Percentiles rank a stretch among this genome's conserved stretches.
phyloP scores from a whole-genome alignment of 30 jellyfish, hydroid and myxozoan genomes.

The Pseudorhiza aurosa region DNA sequence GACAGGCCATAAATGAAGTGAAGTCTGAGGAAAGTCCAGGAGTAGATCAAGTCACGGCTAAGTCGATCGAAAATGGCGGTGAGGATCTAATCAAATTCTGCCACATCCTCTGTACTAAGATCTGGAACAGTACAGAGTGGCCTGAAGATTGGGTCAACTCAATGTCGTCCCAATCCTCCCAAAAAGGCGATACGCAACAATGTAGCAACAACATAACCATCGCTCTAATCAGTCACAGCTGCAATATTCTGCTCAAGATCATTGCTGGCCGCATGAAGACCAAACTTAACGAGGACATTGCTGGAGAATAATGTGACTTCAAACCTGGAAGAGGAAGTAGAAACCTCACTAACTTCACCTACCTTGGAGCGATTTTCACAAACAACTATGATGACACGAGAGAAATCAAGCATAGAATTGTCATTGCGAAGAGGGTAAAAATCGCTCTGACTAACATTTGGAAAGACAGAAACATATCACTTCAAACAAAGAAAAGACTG shows the following conservation, averaged over 20 bases:
- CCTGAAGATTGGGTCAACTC: constrained; percentile 55
- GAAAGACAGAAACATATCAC: no score
- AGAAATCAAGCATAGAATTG: no score
- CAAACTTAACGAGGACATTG: neutral
- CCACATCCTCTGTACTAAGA: constrained; percentile 28
- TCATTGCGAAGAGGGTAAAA: no score
- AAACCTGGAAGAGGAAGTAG: constrained; percentile 15
- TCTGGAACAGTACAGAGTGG: constrained; percentile 24
- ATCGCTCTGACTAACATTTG: no score
- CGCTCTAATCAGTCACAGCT: constrained; percentile 29
- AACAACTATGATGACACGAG: no score
- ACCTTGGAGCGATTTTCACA: no score
- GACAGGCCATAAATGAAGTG: constrained; percentile 38
- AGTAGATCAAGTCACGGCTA: constrained; percentile 27
- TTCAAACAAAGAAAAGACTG: no score
- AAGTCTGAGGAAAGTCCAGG: constrained; percentile 26
- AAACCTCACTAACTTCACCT: no score
- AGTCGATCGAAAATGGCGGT: constrained; percentile 1
- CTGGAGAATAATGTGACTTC: constrained; percentile 40
- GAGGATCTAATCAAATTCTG: neutral
- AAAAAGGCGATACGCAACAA: constrained; percentile 24
- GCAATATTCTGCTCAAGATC: constrained; percentile 30
- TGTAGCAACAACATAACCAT: constrained; percentile 29
- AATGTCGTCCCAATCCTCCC: no score
- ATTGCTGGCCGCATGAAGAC: constrained; percentile 1